Evolutionary conservation across 2,888 invertebrate species (phyloP).

Genomic region (Drosophila bunnanda): DNA sequence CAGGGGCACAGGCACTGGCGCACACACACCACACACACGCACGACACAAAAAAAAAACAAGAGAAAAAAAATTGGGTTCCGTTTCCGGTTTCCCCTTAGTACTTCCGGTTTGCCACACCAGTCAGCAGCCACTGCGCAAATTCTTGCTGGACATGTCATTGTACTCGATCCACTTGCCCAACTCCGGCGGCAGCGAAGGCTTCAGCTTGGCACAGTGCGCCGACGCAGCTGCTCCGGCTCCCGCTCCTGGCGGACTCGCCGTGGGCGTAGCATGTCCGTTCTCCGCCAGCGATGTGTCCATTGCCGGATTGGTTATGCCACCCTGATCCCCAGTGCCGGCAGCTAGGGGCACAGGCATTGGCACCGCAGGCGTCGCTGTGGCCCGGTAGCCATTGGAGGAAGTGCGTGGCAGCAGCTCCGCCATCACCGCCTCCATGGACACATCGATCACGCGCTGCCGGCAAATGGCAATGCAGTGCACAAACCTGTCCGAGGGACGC

Average conservation of each 20-base stretch:
- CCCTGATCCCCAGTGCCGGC: not conserved
- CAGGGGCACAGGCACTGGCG: constrained; percentile 7
- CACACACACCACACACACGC: not conserved
- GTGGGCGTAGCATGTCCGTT: constrained; percentile 65
- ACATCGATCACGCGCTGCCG: constrained; percentile 86
- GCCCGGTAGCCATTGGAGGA: constrained; percentile 49
- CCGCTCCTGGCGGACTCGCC: not conserved
- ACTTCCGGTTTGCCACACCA: not conserved
- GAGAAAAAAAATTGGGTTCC: not conserved
- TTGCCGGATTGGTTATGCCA: constrained; percentile 48
- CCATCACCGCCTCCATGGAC: constrained; percentile 85
- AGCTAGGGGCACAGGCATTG: constrained; percentile 50
- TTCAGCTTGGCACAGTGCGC: constrained; percentile 82
- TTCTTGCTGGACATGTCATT: constrained; percentile 90
- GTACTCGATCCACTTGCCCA: constrained; percentile 89
- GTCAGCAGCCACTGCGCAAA: constrained; percentile 85
- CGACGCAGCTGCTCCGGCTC: constrained; percentile 29
- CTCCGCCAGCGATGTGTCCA: constrained; percentile 72
- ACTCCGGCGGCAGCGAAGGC: constrained; percentile 88
- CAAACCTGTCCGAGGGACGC: constrained; percentile 89
- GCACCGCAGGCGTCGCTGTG: constrained; percentile 68
- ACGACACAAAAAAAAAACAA: constrained; percentile 12
- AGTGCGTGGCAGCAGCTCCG: constrained; percentile 80
- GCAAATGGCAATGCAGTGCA: constrained; percentile 86
- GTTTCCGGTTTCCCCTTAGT: constrained; percentile 3